Evolutionary conservation across 2,797 vertebrate species (phyloP), one percentile per base, ranked within the genome.

Genomic region (Poecilia gillii): DNA sequence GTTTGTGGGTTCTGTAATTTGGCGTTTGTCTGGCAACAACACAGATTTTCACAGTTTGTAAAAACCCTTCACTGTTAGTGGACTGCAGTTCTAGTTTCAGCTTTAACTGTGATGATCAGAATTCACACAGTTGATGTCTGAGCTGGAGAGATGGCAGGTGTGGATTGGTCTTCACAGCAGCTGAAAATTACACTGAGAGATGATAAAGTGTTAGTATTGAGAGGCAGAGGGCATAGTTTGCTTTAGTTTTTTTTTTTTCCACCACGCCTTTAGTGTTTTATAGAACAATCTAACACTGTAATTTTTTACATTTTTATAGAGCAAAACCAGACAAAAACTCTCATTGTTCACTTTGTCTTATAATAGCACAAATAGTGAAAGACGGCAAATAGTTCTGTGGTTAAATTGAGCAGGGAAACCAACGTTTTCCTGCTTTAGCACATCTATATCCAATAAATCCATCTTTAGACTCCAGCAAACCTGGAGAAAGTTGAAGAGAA

Each of bases 81-180:
- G 72, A 81, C 53, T 77, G 79, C 43, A 36, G 41, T 45, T 74
- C 78, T 53, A 71, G 39, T 79, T 85, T 77, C 51, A 77, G 62
- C 77, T 89, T 87, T 51, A 87, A 89, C 80, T 70, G 89, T 87
- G 75, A 83, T 83, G 90, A 87, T 90, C 89, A 87, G 81, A 93
- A 89, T 51, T 82, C 74, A 81, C 81, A 79, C 79, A 90, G 82
- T 75, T 89, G 87, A 89, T 87, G 68, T 85, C 64, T 45, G 74
- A 87, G 88, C 76, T 78, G 72, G 73, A 87, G 83, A 77, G 77
- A 72, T 31, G 3, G 46, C 41, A 14, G 83, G 90, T 91, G 90
- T 87, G 88, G 87, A 93, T 92, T 89, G 86, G 81, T 89, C 92
- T 94, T 94, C 87, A 84, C 88, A 87, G 88, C 55, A 81, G 87